Conservation (phyloP, 2,113 vertebrate species). For the Tupaia chinensis region DNA sequence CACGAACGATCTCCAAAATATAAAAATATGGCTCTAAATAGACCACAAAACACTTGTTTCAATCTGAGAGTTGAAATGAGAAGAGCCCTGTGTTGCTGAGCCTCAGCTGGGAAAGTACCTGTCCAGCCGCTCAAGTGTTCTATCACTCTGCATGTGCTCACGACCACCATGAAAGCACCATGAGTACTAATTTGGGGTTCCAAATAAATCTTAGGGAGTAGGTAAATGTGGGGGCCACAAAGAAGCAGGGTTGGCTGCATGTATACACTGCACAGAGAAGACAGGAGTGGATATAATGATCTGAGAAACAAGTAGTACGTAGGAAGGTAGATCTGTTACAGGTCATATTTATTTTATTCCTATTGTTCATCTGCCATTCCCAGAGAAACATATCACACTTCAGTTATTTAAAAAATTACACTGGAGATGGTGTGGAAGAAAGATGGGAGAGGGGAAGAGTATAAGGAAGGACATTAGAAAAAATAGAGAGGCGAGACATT, state of each 20-base stretch:
- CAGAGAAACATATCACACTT: not conserved
- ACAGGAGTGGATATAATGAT: not conserved
- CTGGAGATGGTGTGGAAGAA: too few relatives aligned
- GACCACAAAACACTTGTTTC: not conserved
- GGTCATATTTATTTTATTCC: not conserved
- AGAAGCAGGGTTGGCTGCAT: not conserved
- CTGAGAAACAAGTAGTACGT: not conserved
- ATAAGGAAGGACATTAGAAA: too few relatives aligned
- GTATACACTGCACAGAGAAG: accelerated
- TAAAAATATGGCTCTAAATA: not conserved
- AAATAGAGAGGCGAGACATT: too few relatives aligned
- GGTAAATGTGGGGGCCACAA: not conserved
- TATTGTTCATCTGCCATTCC: not conserved
- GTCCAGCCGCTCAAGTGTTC: not conserved
- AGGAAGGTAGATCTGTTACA: not conserved
- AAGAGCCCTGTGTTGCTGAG: not conserved
- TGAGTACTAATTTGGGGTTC: not conserved
- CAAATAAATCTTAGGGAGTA: not conserved
- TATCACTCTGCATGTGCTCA: not conserved
- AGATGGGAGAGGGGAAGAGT: too few relatives aligned
- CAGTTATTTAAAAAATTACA: not conserved
- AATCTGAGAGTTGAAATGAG: not conserved
- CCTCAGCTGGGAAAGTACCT: not conserved
- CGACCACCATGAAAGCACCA: not conserved
- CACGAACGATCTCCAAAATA: not conserved